phyloP scores from a whole-genome alignment of 1,140 invertebrate species.

The Rhagoletis pomonella region DNA sequence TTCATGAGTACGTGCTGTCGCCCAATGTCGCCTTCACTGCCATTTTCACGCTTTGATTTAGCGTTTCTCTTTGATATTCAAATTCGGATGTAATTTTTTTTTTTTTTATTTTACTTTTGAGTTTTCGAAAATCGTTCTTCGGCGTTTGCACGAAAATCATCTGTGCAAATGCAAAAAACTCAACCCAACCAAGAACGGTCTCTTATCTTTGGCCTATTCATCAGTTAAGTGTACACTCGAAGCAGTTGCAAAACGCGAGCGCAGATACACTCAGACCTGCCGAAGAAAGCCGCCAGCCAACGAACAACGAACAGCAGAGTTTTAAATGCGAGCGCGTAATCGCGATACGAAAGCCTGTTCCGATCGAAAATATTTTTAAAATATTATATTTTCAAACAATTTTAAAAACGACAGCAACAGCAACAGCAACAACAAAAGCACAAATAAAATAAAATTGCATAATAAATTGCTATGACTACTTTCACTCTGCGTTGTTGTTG shows the following conservation, averaged over 20 bases:
- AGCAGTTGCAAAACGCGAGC: not conserved
- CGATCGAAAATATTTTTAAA: conserved; percentile 34
- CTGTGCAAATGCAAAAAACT: not conserved
- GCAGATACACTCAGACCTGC: not conserved
- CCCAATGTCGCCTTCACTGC: conserved; percentile 1
- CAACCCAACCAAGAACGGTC: conserved; percentile 17
- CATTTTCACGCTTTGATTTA: not conserved
- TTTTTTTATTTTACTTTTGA: not conserved
- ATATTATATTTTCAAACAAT: conserved; percentile 35
- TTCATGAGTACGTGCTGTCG: not conserved
- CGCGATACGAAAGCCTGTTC: not conserved
- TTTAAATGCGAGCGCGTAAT: not conserved
- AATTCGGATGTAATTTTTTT: not conserved
- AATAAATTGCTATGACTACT: conserved; percentile 45
- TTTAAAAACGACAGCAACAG: conserved; percentile 22
- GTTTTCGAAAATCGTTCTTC: not conserved
- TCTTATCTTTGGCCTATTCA: not conserved
- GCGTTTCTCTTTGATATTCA: not conserved
- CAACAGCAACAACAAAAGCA: not conserved
- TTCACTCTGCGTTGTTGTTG: conserved; percentile 41
- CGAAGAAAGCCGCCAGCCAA: not conserved
- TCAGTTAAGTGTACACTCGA: not conserved
- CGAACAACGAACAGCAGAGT: conserved; percentile 4
- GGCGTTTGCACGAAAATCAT: not conserved
- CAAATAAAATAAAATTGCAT: conserved; percentile 32